These are phyloP conservation scores for Folsomia manolachei DNA, from an alignment of 2,888 invertebrate species.

Conservation along the genomic window DNA sequence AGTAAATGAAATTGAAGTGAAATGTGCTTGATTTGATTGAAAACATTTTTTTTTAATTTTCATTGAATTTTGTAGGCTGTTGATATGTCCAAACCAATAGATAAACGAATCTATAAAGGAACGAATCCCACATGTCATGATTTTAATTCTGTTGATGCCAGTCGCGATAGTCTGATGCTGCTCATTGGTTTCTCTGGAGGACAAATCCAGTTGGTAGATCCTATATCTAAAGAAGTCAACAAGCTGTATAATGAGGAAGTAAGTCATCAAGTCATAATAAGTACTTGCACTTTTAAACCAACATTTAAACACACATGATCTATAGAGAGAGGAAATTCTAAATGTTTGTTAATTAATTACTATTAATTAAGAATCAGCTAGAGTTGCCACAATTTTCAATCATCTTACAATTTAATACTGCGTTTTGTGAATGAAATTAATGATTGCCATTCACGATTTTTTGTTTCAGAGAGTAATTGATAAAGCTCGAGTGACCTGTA, in stretches of 20 bases:
- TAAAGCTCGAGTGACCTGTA: slow-evolving; percentile 91
- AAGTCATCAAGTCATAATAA: slow-evolving; percentile 52
- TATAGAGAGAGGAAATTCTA: no score
- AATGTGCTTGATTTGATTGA: no score
- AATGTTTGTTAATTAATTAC: background rate
- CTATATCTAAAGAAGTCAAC: slow-evolving; percentile 91
- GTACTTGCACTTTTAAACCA: no score
- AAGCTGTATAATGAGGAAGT: slow-evolving; percentile 98
- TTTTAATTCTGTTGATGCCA: slow-evolving; percentile 83
- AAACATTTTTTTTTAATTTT: background rate
- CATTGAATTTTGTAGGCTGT: slow-evolving; percentile 23
- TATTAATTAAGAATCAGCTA: no score
- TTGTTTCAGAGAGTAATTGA: slow-evolving; percentile 79
- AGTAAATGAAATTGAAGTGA: no score
- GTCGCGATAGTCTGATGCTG: slow-evolving; percentile 78
- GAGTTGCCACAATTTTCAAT: no score
- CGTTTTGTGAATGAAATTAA: background rate
- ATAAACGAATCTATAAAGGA: slow-evolving; percentile 97
- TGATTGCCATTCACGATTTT: slow-evolving; percentile 5
- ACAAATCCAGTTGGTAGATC: slow-evolving; percentile 71
- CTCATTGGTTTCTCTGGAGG: slow-evolving; percentile 98
- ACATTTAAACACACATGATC: no score
- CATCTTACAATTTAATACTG: no score
- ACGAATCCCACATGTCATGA: slow-evolving; percentile 99
- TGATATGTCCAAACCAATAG: slow-evolving; percentile 58